Percentiles rank a stretch among this genome's conserved stretches.
Evolutionary conservation across 2,113 vertebrate genomes (phyloP).

Genomic region (Falco punctatus): DNA sequence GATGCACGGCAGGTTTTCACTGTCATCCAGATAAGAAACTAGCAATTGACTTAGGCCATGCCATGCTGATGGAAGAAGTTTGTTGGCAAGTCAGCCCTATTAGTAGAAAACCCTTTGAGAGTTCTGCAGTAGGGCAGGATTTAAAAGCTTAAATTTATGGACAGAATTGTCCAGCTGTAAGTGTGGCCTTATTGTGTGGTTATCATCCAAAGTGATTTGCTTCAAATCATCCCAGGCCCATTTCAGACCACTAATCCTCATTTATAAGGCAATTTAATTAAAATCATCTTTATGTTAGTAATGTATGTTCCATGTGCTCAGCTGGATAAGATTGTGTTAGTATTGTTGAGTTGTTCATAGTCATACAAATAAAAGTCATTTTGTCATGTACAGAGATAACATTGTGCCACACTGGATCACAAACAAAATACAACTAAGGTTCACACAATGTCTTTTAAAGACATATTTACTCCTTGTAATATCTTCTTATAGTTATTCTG

Average conservation of each 20-base stretch:
- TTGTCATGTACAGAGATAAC: not conserved
- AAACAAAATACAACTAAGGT: not conserved
- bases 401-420: not conserved
- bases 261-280: not conserved
- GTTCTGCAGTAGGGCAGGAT: not conserved
- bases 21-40: not conserved
- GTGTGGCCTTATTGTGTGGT: not conserved
- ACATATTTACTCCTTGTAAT: not conserved
- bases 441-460: not conserved
- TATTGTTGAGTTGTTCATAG: not conserved
- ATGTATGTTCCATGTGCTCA: not conserved
- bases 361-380: not conserved
- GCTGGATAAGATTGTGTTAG: not conserved
- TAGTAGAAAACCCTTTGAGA: not conserved
- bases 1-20: not conserved
- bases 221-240: not conserved
- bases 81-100: not conserved
- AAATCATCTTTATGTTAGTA: not conserved
- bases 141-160: not conserved
- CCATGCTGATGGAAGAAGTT: not conserved
- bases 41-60: not conserved
- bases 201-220: not conserved
- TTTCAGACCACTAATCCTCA: not conserved
- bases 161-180: not conserved
- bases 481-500: not conserved